phyloP scores from a whole-genome alignment of 1,140 invertebrate species.

The Aphelinus certus region DNA sequence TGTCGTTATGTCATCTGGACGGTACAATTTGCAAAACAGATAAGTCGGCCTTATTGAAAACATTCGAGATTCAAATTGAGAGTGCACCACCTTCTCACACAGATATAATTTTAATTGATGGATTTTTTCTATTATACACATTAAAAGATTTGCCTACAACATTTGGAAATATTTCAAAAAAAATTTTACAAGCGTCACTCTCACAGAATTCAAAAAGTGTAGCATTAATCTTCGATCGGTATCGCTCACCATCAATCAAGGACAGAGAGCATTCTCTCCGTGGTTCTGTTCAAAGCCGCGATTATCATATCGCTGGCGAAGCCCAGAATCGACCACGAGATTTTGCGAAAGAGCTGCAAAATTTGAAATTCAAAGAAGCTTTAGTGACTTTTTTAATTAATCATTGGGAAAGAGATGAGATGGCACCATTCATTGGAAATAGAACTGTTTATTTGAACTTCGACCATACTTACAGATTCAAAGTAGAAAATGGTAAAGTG shows the following conservation, averaged over 20 bases:
- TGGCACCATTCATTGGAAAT: constrained; percentile 2
- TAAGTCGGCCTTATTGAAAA: constrained; percentile 47
- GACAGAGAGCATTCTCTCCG: constrained; percentile 39
- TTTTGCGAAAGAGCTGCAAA: constrained; percentile 26
- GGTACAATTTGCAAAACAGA: constrained; percentile 48
- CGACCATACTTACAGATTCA: too few species aligned
- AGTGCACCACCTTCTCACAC: neutral
- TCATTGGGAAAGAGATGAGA: neutral
- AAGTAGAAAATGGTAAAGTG: too few species aligned
- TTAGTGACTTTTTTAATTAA: constrained; percentile 24
- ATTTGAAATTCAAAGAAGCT: constrained; percentile 25
- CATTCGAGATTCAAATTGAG: constrained; percentile 41
- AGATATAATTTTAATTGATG: neutral
- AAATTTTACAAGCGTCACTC: constrained; percentile 19
- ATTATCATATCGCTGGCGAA: constrained; percentile 1
- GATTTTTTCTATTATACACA: neutral
- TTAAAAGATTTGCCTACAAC: constrained; percentile 35
- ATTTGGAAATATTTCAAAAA: constrained; percentile 29
- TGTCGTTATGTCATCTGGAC: constrained; percentile 53
- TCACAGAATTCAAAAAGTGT: constrained; percentile 4
- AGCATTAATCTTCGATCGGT: constrained; percentile 34
- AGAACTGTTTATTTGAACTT: too few species aligned
- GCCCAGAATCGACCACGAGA: constrained; percentile 18
- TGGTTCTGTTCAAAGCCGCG: constrained; percentile 12
- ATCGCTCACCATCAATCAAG: constrained; percentile 39